A percentile compares a stretch with the other conserved stretches of the same genome.
These are phyloP conservation scores for Solen grandis DNA, from an alignment of 1,140 invertebrate species.

Conservation along the genomic window DNA sequence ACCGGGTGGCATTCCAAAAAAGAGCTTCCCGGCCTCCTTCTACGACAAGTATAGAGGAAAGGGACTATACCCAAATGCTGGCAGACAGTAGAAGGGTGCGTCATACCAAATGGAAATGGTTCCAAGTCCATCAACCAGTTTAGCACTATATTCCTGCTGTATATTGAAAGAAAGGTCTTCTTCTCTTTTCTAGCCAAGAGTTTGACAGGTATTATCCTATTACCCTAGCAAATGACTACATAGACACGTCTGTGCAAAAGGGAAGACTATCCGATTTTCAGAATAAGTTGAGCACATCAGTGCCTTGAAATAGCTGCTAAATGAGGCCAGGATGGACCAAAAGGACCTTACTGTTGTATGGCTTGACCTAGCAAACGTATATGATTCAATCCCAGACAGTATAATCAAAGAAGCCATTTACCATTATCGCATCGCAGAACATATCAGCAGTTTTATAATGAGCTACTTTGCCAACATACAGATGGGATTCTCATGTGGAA, in stretches of 20 bases:
- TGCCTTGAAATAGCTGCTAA: neutral
- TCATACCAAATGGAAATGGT: constrained; percentile 14
- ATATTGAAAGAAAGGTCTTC: constrained; percentile 21
- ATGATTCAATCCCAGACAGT: constrained; percentile 27
- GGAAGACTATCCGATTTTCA: constrained; percentile 1
- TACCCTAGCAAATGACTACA: too few relatives aligned
- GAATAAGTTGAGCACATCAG: constrained; percentile 35
- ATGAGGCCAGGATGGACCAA: too few relatives aligned
- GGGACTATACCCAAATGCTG: neutral
- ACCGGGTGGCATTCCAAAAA: too few relatives aligned
- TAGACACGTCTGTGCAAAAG: constrained; percentile 40
- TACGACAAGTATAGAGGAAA: too few relatives aligned
- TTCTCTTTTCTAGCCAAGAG: constrained; percentile 3
- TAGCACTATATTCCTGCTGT: neutral
- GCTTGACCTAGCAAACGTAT: constrained; percentile 49
- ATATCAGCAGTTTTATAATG: neutral
- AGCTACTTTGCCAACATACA: too few relatives aligned
- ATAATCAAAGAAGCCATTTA: constrained; percentile 23
- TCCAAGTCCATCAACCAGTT: constrained; percentile 7
- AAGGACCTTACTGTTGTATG: constrained; percentile 41
- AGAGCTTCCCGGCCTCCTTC: too few relatives aligned
- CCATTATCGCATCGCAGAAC: constrained; percentile 4
- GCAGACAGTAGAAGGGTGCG: too few relatives aligned
- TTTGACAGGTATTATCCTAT: constrained; percentile 19
- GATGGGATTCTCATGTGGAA: too few relatives aligned